Evolutionary conservation across 2,888 invertebrate genomes (phyloP), one percentile per base, ranked within the genome.

Genomic region (Helleia helle): DNA sequence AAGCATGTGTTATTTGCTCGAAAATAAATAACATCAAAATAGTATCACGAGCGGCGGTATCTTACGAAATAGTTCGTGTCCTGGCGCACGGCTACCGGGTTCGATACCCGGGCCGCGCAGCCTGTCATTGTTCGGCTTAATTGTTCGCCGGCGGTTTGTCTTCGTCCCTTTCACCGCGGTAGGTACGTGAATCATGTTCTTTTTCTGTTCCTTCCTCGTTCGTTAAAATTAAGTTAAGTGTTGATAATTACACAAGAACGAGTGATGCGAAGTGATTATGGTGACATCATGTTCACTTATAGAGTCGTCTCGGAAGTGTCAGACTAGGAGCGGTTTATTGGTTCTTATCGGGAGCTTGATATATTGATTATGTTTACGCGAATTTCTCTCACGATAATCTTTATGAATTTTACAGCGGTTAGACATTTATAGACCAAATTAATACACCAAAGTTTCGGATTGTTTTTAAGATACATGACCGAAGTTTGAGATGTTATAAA

Each of bases 1-100:
- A 71, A 68, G 70, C 62, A 71, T 71, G 62, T 60, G 49, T 51
- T 59, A 26, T 3, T 13, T 13, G 5, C 8, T 29, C 13, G 2
- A 28, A 28, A 38, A 28, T 36, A 36, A 36, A 36, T 18, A 38
- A 28, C 27, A 38, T 18, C 38, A 9, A 37, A 37, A 26, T 9
- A 8, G 27, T 38, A 38, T 18, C 38, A 38, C 42, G 42, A 37
- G 43, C 44, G 27, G 36, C 26, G 42, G 34, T 36, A 25, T 34
- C 28, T 45, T 46, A 41, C 43, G 47, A 46, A 42, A 51, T 42
- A 44, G 37, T 44, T 44, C 46, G 48, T 50, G 48, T 45, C 34
- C 38, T 43, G 29, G 40, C 18, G 42, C 46, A 9, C 34, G 30
- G 44, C 50, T 50, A 44, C 51, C 54, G 51, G 47, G 49, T 49